phyloP scores from a whole-genome alignment of 2,888 invertebrate genomes.

The Oxyteleia sp. region DNA sequence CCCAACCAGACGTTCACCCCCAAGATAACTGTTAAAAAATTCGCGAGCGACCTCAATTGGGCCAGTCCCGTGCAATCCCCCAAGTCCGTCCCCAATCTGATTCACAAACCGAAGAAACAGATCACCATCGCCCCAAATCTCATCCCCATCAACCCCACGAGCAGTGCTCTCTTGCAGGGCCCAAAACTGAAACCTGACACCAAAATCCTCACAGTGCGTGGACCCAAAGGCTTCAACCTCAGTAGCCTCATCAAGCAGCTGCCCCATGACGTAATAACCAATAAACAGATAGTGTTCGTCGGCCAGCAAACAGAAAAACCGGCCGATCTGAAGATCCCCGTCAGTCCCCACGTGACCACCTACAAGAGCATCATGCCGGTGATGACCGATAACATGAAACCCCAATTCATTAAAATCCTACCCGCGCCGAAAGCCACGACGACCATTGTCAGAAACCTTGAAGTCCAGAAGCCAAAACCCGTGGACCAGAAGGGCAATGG shows the following conservation, averaged over 20 bases:
- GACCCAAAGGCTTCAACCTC: conserved; percentile 77
- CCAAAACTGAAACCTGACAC: conserved; percentile 68
- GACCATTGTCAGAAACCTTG: not conserved
- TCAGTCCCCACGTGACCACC: conserved; percentile 8
- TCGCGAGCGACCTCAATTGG: conserved; percentile 74
- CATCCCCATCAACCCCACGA: conserved; percentile 30
- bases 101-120: conserved; percentile 9
- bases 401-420: conserved; percentile 57
- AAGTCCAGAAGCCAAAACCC: too few species aligned
- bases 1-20: conserved; percentile 51
- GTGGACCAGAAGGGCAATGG: not conserved
- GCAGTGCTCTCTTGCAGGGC: conserved; percentile 34
- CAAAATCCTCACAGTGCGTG: conserved; percentile 79
- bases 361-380: conserved; percentile 62
- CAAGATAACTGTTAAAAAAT: conserved; percentile 77
- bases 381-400: conserved; percentile 32
- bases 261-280: conserved; percentile 76
- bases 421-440: conserved; percentile 17
- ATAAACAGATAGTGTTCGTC: conserved; percentile 80
- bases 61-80: too few species aligned
- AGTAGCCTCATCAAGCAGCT: conserved; percentile 80
- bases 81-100: conserved; percentile 10
- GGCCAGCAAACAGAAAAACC: conserved; percentile 74
- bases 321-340: not conserved
- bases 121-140: conserved; percentile 23